Base-by-base conservation (phyloP, 2,797 vertebrate species). In the Halcyon badia region DNA sequence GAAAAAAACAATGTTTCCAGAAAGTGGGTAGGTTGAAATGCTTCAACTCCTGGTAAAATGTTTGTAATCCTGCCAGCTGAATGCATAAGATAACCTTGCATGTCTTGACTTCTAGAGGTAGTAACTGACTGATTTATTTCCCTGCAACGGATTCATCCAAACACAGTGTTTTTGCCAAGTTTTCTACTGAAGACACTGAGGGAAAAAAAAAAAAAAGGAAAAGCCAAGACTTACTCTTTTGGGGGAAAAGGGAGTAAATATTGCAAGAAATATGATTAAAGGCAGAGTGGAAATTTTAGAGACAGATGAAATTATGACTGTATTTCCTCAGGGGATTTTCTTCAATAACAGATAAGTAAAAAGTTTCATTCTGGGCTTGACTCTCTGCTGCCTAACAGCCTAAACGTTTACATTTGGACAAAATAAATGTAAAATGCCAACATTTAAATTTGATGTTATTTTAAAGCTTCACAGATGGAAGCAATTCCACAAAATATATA, bases 381-480 rank as follows among this genome's bases (percentile, higher is more conserved):
- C 12, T 87, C 19, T 56, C 37, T 48, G 15, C 39, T 90, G 17
- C 66, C 42, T 78, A 72, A 60, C 42, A 79, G 61, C 41, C 62
- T 80, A 76, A 95, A 90, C 5, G n/a, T 88, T 94, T 81, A 82
- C 11, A 58, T 84, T 94, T 93, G 77, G 62, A 72, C 54, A 84
- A 85, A 94, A 60, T 76, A 86, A 93, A 60, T 51, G 48, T 31
- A 95, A 91, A 94, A 81, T 73, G 10, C 18, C 20, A 68, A 14
- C 20, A 73, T 57, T 84, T 70, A 77, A 83, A 90, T 70, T 48
- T 90, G 11, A 52, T 70, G 21, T 37, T 60, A 69, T 83, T 90
- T 83, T 85, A 76, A 88, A 90, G 21, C 33, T 16, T 95, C 77
- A 60, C 85, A 79, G 66, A 87, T 82, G 85, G 83, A 91, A 93